A percentile compares a stretch with the other conserved stretches of the same genome.
Evolutionary conservation across 2,797 vertebrate genomes (phyloP).

Genomic region (Pygocentrus nattereri): DNA sequence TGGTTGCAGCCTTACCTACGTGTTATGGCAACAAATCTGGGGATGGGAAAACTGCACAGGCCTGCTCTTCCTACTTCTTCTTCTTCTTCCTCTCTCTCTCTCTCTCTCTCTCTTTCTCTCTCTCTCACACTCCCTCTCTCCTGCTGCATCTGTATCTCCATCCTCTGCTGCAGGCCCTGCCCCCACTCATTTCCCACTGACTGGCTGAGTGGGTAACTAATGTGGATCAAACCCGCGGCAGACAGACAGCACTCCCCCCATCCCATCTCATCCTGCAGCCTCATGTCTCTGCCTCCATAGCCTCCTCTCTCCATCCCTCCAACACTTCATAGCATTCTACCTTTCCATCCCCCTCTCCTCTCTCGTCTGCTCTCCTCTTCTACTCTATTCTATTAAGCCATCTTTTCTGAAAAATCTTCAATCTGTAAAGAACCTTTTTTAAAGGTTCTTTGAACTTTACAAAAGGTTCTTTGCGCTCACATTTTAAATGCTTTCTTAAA

Average conservation of each 20-base stretch:
- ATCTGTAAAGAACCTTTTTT: no score
- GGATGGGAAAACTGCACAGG: background rate
- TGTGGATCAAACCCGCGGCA: slow-evolving; percentile 64
- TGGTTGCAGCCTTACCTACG: background rate
- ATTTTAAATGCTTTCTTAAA: background rate
- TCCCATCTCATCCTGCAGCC: slow-evolving; percentile 48
- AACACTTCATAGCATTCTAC: slow-evolving; percentile 30
- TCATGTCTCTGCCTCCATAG: slow-evolving; percentile 48
- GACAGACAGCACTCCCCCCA: slow-evolving; percentile 57
- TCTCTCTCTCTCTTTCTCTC: background rate
- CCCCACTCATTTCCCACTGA: slow-evolving; percentile 58
- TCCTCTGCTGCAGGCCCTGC: slow-evolving; percentile 50
- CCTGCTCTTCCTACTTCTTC: background rate
- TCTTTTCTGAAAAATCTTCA: background rate
- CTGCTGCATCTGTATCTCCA: slow-evolving; percentile 21
- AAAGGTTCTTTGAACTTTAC: background rate
- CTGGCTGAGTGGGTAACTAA: slow-evolving; percentile 55
- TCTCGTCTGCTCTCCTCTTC: background rate
- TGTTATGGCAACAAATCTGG: background rate
- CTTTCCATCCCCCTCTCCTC: slow-evolving; percentile 26
- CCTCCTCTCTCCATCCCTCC: slow-evolving; percentile 35
- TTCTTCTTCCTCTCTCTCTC: background rate
- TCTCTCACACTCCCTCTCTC: slow-evolving; percentile 19
- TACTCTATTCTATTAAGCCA: background rate
- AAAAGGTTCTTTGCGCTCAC: background rate